Evolutionary conservation across 2,888 invertebrate species (phyloP).

Genomic region (Erebia palarica): DNA sequence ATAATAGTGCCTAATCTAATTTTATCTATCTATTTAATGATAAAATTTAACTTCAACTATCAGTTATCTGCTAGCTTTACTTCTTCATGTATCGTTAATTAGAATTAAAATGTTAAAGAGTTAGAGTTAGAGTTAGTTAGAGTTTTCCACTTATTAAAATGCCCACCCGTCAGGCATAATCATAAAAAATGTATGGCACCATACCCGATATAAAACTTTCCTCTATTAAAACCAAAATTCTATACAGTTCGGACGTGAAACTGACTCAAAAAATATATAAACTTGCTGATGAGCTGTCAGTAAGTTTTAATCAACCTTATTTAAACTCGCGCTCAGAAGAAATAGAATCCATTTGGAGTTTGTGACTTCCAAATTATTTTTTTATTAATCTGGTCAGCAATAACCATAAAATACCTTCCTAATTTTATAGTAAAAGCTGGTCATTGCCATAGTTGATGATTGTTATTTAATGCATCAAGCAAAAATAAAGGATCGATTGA

Average conservation of each 20-base stretch:
- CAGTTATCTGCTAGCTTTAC: too few relatives aligned
- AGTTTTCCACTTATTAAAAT: too few relatives aligned
- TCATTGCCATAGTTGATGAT: too few relatives aligned
- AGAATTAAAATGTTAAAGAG: too few relatives aligned
- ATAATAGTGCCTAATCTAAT: too few relatives aligned
- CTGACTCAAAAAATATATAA: constrained; percentile 40
- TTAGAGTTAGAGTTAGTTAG: too few relatives aligned
- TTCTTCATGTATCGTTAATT: too few relatives aligned
- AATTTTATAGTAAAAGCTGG: background rate
- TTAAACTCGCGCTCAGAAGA: constrained; percentile 41
- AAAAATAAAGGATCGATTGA: too few relatives aligned
- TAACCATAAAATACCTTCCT: constrained; percentile 47
- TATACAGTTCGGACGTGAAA: constrained; percentile 19
- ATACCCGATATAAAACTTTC: background rate
- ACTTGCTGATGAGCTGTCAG: constrained; percentile 20
- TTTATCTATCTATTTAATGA: too few relatives aligned
- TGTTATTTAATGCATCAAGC: too few relatives aligned
- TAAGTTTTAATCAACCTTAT: constrained; percentile 33
- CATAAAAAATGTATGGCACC: background rate
- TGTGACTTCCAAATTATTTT: constrained; percentile 58
- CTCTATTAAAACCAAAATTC: background rate
- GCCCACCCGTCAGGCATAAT: background rate
- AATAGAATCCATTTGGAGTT: constrained; percentile 54
- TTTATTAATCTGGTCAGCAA: constrained; percentile 36
- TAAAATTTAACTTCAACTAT: too few relatives aligned